Percentiles rank a stretch among this genome's conserved stretches.
phyloP scores from a whole-genome alignment of 1,140 invertebrate species.

The Artemia franciscana region DNA sequence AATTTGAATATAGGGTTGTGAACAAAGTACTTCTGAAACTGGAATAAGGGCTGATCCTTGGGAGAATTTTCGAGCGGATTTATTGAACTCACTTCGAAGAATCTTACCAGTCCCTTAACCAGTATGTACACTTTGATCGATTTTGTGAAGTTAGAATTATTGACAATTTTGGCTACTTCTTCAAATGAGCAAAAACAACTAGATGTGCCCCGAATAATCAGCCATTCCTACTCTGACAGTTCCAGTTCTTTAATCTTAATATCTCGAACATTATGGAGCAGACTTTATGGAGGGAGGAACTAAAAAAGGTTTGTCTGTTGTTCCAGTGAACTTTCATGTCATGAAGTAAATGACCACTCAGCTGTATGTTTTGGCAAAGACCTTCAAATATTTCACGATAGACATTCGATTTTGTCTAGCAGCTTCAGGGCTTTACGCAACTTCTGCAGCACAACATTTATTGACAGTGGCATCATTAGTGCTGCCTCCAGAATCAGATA shows the following conservation, averaged over 20 bases:
- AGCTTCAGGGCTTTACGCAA: not conserved
- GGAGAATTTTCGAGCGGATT: no score
- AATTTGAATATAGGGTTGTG: no score
- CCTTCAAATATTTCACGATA: not conserved
- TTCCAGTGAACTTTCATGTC: not conserved
- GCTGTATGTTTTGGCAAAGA: not conserved
- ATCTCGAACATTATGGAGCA: not conserved
- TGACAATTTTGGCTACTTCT: not conserved
- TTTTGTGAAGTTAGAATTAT: not conserved
- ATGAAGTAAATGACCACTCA: not conserved
- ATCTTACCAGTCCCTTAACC: not conserved
- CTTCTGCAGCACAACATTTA: not conserved
- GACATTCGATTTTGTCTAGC: not conserved
- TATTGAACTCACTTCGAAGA: not conserved
- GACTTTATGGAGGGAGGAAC: not conserved
- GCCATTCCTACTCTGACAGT: not conserved
- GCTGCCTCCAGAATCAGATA: not conserved
- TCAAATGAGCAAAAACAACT: not conserved
- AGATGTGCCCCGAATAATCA: not conserved
- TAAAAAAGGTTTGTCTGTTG: not conserved
- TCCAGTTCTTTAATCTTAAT: not conserved
- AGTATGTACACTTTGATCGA: not conserved
- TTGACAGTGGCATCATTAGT: not conserved
- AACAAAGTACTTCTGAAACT: no score
- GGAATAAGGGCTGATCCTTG: no score